Evolutionary conservation across 2,113 vertebrate species (phyloP), one percentile per base, ranked within the genome.

Genomic region (Ploceus nigricollis): DNA sequence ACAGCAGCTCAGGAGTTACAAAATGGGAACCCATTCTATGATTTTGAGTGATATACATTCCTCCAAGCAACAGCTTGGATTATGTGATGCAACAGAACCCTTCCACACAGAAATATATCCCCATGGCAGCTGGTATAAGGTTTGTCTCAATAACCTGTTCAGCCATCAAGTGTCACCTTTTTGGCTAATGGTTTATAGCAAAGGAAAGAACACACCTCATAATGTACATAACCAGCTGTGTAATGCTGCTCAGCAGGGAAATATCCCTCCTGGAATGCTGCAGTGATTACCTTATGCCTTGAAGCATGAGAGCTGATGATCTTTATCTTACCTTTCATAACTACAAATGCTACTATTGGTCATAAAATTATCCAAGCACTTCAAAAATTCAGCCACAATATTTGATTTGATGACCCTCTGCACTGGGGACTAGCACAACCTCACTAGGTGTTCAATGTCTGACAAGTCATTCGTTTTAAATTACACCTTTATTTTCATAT

Each of bases 361-460:
- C 93, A 92, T 96, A 97, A 96, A 97, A 94, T 94, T 87, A 96
- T 45, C 80, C 61, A 56, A 79, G 96, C 92, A 63, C 92, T 90
- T 76, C 71, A 87, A 96, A 91, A 94, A 95, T 71, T 90, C 88
- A 96, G 76, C 82, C 90, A 92, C 85, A 75, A 71, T 71, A 88
- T 86, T 85, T 94, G 84, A 93, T 95, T 96, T 95, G 95, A 95
- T 95, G 92, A 90, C 82, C 81, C 90, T 78, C 58, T 71, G 37
- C 94, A 68, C 71, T 13, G 47, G 66, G 76, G 68, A 94, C 87
- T 48, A 60, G 75, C 72, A 72, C 64, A 65, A 76, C 72, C 87
- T 91, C 72, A 72, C 73, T 31, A 57, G 47, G 86, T 45, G 53
- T 88, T 89, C 82, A 73, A 17, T 16, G 85, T 66, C 87, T 90